A percentile compares a stretch with the other conserved stretches of the same genome.
These are phyloP conservation scores for Drosophila nigricruria DNA, from an alignment of 2,888 invertebrate genomes.

Conservation along the genomic window DNA sequence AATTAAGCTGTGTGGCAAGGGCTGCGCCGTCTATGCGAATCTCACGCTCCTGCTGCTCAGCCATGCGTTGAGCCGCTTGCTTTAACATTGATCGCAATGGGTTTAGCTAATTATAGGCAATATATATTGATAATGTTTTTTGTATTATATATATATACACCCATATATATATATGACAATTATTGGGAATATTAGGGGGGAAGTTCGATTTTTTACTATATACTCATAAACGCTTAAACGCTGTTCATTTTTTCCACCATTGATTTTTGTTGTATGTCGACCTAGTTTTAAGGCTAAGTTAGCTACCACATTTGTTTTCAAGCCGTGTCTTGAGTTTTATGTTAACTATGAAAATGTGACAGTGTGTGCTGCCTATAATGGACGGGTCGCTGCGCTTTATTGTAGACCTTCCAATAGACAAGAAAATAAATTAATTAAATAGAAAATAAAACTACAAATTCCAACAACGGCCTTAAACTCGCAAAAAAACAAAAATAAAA, in stretches of 20 bases:
- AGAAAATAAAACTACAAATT: constrained; percentile 59
- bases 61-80: constrained; percentile 74
- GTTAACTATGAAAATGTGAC: constrained; percentile 54
- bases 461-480: constrained; percentile 76
- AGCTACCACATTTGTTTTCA: constrained; percentile 42
- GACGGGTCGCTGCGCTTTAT: constrained; percentile 57
- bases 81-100: constrained; percentile 72
- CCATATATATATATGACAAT: constrained; percentile 34
- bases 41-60: constrained; percentile 78
- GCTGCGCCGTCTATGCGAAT: constrained; percentile 78
- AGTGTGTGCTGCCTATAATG: constrained; percentile 70
- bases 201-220: constrained; percentile 45
- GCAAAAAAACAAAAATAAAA: constrained; percentile 13
- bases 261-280: constrained; percentile 44
- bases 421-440: constrained; percentile 10
- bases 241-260: constrained; percentile 59
- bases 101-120: constrained; percentile 48
- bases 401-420: constrained; percentile 74
- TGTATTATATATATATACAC: constrained; percentile 56
- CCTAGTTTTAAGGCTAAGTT: constrained; percentile 57
- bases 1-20: constrained; percentile 89
- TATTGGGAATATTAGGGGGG: background rate
- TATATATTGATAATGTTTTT: constrained; percentile 62
- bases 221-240: constrained; percentile 61
- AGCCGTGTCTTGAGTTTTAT: constrained; percentile 44